A percentile compares a stretch with the other conserved stretches of the same genome.
phyloP scores from a whole-genome alignment of 2,113 vertebrate genomes.

The Leiothrix lutea region DNA sequence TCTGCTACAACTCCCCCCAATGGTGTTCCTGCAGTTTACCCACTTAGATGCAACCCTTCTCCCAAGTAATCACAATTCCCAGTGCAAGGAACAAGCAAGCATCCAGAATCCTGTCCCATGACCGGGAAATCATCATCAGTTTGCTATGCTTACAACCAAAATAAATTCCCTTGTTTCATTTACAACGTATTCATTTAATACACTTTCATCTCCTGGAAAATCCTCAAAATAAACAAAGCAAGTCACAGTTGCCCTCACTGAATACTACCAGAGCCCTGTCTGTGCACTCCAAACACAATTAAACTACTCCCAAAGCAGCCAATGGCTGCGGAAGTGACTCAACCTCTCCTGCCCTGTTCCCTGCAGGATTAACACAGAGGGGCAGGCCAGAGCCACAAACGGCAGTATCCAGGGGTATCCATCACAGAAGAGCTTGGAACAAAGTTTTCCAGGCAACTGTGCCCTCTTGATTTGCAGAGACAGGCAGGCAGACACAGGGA shows the following conservation, averaged over 20 bases:
- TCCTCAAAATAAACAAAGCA: background rate
- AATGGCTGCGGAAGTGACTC: background rate
- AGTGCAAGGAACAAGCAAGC: background rate
- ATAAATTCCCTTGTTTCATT: background rate
- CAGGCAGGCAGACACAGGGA: background rate
- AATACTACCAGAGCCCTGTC: background rate
- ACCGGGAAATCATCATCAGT: background rate
- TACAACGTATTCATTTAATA: background rate
- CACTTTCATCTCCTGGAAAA: conserved; percentile 6
- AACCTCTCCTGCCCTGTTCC: background rate
- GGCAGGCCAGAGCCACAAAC: background rate
- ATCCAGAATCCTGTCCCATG: background rate
- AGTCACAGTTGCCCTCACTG: background rate
- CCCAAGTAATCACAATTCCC: background rate
- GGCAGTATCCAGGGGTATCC: accelerated
- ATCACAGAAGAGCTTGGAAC: accelerated
- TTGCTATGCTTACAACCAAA: background rate
- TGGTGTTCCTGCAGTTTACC: background rate
- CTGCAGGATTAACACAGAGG: background rate
- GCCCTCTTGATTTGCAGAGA: background rate
- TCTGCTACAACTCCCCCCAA: background rate
- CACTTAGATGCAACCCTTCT: background rate
- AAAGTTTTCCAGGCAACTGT: accelerated
- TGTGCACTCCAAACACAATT: background rate
- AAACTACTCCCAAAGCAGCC: background rate